phyloP scores from a whole-genome alignment of 1,140 invertebrate genomes.

The Parasteatoda tepidariorum region DNA sequence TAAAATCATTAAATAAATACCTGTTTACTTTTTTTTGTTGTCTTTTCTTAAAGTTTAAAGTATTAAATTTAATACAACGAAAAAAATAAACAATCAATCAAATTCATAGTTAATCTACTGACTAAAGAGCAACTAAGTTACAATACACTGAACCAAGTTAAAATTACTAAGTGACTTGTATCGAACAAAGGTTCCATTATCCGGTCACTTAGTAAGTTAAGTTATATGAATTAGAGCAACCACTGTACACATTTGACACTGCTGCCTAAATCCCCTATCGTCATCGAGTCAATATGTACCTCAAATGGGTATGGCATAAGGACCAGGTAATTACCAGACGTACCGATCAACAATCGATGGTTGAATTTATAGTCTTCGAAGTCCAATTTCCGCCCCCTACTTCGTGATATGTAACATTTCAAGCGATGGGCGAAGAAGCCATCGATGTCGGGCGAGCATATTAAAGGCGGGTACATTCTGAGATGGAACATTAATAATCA shows the following conservation, averaged over 20 bases:
- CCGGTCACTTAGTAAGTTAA: background rate
- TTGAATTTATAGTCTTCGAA: conserved; percentile 18
- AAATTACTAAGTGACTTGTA: no score
- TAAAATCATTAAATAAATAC: no score
- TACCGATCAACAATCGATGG: conserved; percentile 21
- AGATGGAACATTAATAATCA: background rate
- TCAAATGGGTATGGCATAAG: background rate
- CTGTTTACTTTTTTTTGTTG: no score
- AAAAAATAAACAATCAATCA: no score
- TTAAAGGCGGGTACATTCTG: conserved; percentile 29
- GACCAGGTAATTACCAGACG: conserved; percentile 1
- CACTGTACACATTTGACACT: background rate
- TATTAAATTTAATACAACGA: no score
- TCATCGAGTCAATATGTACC: background rate
- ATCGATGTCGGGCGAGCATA: conserved; percentile 28
- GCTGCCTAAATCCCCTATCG: no score
- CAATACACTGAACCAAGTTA: no score
- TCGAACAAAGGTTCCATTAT: background rate
- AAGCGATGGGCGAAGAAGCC: background rate
- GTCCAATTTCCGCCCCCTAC: background rate
- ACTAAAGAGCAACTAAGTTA: no score
- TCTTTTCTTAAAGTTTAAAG: no score
- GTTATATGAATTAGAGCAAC: background rate
- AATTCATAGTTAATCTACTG: no score
- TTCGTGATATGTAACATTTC: background rate